Evolutionary conservation across 2,797 vertebrate species (phyloP), one percentile per base, ranked within the genome.

Genomic region (Moxostoma hubbsi): DNA sequence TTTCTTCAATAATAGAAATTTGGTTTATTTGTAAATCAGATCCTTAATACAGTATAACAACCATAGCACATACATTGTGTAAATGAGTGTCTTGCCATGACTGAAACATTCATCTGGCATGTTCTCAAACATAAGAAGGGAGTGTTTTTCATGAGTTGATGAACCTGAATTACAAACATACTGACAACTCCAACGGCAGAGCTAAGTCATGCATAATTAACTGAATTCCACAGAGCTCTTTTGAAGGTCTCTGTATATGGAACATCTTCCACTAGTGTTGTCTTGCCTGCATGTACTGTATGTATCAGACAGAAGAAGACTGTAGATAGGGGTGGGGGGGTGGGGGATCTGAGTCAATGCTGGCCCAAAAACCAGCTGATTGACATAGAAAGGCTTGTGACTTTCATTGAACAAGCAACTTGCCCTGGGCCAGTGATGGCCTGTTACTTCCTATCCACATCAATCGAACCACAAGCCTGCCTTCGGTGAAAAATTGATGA

Each of bases 321-420:
- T 70, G 16, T 46, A 68, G n/a, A n/a, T n/a, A n/a, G n/a, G n/a
- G n/a, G 63, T 18, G 76, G 55, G 62, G 12, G 83, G 69, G 66
- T 70, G 51, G 72, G 67, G 54, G 77, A 79, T 15, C 16, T 75
- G 82, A 85, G 68, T 85, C 89, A 84, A 75, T 68, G 75, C 54
- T 89, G 86, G 84, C 88, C 90, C 83, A 87, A 82, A 86, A 89
- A 89, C 53, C 75, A 86, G 62, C 66, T 90, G 89, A 90, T 82
- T 90, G 89, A 87, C 87, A 88, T 82, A 54, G 85, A 73, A 86
- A 87, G 80, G 85, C 85, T 88, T 82, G 65, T 86, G 87, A 86
- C 85, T 90, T 90, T 88, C 81, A 84, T 81, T 66, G 86, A 89
- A 87, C 65, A 75, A 82, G 79, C 75, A 82, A 79, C 84, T 88